Percentiles rank a stretch among this genome's conserved stretches.
phyloP scores from a whole-genome alignment of 2,113 vertebrate species.

The Panthera tigris region DNA sequence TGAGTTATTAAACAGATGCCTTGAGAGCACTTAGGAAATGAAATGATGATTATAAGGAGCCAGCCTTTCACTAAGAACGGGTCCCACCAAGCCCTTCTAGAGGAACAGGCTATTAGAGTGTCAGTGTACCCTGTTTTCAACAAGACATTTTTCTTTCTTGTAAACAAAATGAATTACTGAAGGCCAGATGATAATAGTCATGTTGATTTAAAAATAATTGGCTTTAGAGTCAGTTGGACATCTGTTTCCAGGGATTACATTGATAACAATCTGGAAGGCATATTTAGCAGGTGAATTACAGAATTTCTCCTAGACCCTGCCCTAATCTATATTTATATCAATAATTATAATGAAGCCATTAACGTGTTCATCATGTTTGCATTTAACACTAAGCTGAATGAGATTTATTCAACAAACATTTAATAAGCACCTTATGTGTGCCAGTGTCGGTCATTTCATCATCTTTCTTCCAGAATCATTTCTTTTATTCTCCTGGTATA shows the following conservation, averaged over 20 bases:
- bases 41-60: not conserved
- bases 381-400: not conserved
- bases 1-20: slow-evolving; percentile 20
- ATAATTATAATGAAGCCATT: not conserved
- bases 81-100: not conserved
- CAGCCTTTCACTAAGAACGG: not conserved
- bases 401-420: not conserved
- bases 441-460: not conserved
- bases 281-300: slow-evolving; percentile 5
- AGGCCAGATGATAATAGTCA: not conserved
- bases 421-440: not conserved
- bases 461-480: not conserved
- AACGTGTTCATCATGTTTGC: not conserved
- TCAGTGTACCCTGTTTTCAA: not conserved
- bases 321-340: not conserved
- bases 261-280: not conserved
- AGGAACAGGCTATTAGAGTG: not conserved
- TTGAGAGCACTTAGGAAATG: not conserved
- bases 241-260: not conserved
- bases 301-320: not conserved
- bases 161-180: slow-evolving; percentile 30
- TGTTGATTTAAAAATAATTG: slow-evolving; percentile 21
- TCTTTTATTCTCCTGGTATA: not conserved
- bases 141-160: slow-evolving; percentile 27
- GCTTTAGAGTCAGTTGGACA: not conserved